Evolutionary conservation across 2,888 invertebrate genomes (phyloP).

Genomic region (Idaea aversata): DNA sequence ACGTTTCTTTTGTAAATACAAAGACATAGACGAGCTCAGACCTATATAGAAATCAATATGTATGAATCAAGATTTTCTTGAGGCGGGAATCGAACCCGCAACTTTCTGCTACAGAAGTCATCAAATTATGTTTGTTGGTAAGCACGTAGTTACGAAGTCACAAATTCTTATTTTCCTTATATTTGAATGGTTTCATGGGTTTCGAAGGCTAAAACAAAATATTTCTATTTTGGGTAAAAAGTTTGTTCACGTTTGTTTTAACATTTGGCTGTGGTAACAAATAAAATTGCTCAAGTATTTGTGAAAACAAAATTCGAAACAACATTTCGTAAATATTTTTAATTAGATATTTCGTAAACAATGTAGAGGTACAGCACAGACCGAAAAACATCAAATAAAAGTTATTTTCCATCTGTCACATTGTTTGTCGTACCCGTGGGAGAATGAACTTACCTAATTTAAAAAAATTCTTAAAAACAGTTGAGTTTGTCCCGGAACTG

Average conservation of each 20-base stretch:
- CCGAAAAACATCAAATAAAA: not conserved
- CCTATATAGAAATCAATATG: no score
- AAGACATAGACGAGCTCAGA: no score
- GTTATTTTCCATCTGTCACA: conserved; percentile 4
- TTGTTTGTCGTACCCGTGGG: conserved; percentile 7
- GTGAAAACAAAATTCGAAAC: not conserved
- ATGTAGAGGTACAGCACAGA: not conserved
- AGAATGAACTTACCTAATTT: conserved; percentile 15
- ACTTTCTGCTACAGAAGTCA: no score
- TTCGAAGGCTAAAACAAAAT: not conserved
- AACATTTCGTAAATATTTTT: not conserved
- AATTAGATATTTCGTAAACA: not conserved
- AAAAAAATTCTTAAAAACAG: conserved; percentile 12
- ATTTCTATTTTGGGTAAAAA: not conserved
- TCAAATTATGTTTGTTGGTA: not conserved
- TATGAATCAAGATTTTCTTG: no score
- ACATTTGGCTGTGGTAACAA: not conserved
- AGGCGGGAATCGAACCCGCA: no score
- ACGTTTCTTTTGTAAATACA: no score
- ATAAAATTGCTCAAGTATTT: not conserved
- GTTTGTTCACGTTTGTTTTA: not conserved
- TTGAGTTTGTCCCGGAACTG: not conserved
- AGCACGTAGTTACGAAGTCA: not conserved
- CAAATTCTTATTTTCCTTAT: not conserved
- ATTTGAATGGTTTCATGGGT: not conserved